Conservation (phyloP, 2,888 invertebrate species). For the Tanaodytes sp. region DNA sequence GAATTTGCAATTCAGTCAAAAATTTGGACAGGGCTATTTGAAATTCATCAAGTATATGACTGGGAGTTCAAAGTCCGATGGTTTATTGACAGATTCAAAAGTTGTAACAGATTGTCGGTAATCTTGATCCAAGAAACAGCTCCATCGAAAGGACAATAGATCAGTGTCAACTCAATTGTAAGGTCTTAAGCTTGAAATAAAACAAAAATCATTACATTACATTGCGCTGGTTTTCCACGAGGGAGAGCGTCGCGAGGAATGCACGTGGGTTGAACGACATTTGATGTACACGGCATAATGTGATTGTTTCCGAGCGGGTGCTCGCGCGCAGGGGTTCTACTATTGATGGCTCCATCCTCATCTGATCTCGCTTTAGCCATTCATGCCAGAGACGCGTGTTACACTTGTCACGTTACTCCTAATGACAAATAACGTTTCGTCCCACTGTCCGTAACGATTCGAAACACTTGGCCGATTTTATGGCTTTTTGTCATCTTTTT, state of each 20-base stretch:
- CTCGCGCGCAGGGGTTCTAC: constrained; percentile 59
- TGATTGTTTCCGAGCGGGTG: constrained; percentile 72
- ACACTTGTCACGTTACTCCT: constrained; percentile 51
- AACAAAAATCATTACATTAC: constrained; percentile 65
- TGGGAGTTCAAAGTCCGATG: too few relatives aligned
- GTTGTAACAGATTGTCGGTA: too few relatives aligned
- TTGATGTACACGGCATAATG: constrained; percentile 68
- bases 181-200: constrained; percentile 56
- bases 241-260: constrained; percentile 43
- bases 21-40: too few relatives aligned
- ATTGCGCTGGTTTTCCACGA: constrained; percentile 53
- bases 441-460: constrained; percentile 18
- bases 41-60: too few relatives aligned
- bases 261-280: constrained; percentile 54
- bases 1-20: too few relatives aligned
- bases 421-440: constrained; percentile 52
- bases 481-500: neutral
- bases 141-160: constrained; percentile 17
- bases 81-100: too few relatives aligned
- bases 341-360: constrained; percentile 59
- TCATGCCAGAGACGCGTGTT: constrained; percentile 36
- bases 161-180: constrained; percentile 33
- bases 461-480: constrained; percentile 11
- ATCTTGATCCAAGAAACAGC: too few relatives aligned
- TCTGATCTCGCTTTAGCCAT: constrained; percentile 50